Evolutionary conservation across 2,113 vertebrate genomes (phyloP).

Genomic region (Mesocricetus auratus): DNA sequence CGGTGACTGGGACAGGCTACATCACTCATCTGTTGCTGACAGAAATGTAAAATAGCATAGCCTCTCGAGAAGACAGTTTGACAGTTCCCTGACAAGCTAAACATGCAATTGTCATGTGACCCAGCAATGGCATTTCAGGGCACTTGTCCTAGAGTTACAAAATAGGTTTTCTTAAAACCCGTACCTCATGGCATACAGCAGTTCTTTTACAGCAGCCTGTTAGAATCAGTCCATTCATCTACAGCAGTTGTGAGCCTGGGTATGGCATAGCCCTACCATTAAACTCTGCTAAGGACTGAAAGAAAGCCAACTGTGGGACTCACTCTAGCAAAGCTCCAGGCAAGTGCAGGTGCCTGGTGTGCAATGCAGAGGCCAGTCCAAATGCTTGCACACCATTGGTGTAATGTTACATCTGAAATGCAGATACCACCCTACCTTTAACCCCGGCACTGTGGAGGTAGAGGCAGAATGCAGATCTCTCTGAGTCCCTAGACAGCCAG

Average conservation of each 20-base stretch:
- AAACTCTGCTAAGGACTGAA: neutral
- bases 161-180: neutral
- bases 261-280: too few relatives aligned
- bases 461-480: neutral
- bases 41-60: neutral
- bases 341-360: too few relatives aligned
- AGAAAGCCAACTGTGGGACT: rapidly evolving
- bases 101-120: neutral
- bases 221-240: neutral
- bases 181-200: neutral
- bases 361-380: neutral
- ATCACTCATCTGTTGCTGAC: neutral
- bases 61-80: neutral
- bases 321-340: neutral
- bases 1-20: neutral
- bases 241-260: neutral
- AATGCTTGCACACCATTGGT: neutral
- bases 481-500: too few relatives aligned
- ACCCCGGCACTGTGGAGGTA: neutral
- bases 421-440: neutral
- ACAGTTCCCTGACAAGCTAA: neutral
- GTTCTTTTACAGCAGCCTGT: neutral
- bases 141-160: neutral
- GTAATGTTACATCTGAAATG: neutral
- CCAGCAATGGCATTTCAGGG: neutral